Evolutionary conservation across 2,797 vertebrate species (phyloP).

Genomic region (Chiroxiphia lanceolata): DNA sequence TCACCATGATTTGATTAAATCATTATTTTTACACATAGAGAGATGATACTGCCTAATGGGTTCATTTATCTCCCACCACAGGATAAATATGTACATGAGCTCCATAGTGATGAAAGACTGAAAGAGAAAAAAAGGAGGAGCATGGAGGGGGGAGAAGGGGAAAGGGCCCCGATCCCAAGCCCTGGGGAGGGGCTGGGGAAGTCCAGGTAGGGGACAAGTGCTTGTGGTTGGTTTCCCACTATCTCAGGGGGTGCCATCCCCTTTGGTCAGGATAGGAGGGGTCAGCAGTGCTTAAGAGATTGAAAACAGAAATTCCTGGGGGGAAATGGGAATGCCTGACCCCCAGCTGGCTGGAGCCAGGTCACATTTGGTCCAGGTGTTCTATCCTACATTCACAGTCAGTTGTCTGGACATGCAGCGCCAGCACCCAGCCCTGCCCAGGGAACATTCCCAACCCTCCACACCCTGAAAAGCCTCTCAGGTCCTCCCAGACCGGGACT

Average conservation of each 20-base stretch:
- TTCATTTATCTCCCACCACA: background rate
- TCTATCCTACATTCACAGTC: fast-evolving
- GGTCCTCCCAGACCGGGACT: background rate
- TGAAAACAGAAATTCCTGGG: no score
- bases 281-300: fast-evolving
- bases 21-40: conserved; percentile 31
- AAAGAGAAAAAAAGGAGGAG: background rate
- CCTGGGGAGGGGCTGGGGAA: fast-evolving
- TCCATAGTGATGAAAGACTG: background rate
- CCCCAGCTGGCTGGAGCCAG: background rate
- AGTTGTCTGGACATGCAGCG: fast-evolving
- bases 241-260: background rate
- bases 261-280: fast-evolving
- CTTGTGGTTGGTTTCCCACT: no score
- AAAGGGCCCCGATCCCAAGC: fast-evolving
- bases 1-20: conserved; percentile 18
- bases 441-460: no score
- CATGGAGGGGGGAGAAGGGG: background rate
- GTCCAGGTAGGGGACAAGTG: fast-evolving
- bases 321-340: background rate
- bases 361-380: fast-evolving
- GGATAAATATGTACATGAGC: background rate
- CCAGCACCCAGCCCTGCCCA: background rate
- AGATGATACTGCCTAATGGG: background rate
- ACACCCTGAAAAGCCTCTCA: fast-evolving